These are phyloP conservation scores for Mystacornis crossleyi DNA, from an alignment of 2,113 vertebrate genomes.

Conservation along the genomic window DNA sequence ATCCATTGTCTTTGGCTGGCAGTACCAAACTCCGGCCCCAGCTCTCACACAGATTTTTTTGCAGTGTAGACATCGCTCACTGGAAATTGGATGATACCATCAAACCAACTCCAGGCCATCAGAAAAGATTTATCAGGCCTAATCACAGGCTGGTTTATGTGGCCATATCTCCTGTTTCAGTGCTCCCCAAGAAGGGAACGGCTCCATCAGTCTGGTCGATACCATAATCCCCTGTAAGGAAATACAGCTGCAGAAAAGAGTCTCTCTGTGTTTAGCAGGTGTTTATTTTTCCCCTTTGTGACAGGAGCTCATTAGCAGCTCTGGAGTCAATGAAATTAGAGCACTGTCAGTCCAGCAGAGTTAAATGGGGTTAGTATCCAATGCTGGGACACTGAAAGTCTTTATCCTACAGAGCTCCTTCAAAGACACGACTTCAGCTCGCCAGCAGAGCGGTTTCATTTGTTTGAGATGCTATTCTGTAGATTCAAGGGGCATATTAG, in stretches of 20 bases:
- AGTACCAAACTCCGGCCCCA: not conserved
- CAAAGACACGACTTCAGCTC: not conserved
- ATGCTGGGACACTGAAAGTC: not conserved
- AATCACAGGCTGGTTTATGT: not conserved
- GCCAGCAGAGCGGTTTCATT: not conserved
- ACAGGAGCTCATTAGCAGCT: not conserved
- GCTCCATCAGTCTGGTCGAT: conserved; percentile 17
- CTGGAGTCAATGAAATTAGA: conserved; percentile 27
- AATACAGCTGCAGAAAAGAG: not conserved
- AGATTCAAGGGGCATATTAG: not conserved
- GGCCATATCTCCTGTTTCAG: not conserved
- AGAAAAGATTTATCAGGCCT: not conserved
- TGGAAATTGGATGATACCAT: not conserved
- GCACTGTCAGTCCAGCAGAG: not conserved
- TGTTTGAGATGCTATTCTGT: not conserved
- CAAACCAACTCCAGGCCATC: not conserved
- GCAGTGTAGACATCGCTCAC: accelerated
- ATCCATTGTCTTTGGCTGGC: not conserved
- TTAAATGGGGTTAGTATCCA: not conserved
- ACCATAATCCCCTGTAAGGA: not conserved
- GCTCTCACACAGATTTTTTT: not conserved
- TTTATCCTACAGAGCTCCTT: not conserved
- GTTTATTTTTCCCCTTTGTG: not conserved
- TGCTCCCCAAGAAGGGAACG: not conserved
- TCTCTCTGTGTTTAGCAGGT: not conserved